A percentile compares a stretch with the other conserved stretches of the same genome.
phyloP scores from a whole-genome alignment of 2,113 vertebrate genomes.

The Chaetodon trifascialis region DNA sequence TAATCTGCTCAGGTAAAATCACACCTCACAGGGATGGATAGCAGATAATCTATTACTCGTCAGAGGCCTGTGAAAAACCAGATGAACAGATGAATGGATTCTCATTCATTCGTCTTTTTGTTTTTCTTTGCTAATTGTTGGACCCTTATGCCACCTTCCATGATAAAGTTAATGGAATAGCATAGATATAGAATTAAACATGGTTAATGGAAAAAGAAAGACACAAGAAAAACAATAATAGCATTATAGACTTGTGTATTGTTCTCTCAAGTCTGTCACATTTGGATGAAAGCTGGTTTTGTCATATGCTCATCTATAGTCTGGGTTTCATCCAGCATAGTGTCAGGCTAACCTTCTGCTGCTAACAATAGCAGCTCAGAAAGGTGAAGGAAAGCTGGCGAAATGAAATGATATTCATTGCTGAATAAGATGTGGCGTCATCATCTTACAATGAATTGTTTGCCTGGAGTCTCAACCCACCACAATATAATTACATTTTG shows the following conservation, averaged over 20 bases:
- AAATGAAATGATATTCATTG: slow-evolving; percentile 47
- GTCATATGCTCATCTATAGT: neutral
- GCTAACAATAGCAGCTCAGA: slow-evolving; percentile 24
- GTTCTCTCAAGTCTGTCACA: neutral
- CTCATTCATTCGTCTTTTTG: too few species aligned
- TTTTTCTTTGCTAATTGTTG: too few species aligned
- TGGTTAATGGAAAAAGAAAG: too few species aligned
- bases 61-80: too few species aligned
- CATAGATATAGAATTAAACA: too few species aligned
- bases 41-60: too few species aligned
- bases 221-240: neutral
- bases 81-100: too few species aligned
- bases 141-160: too few species aligned
- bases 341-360: slow-evolving; percentile 15
- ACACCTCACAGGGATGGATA: neutral
- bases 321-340: neutral
- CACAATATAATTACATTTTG: slow-evolving; percentile 37
- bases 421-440: slow-evolving; percentile 34
- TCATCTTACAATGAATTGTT: slow-evolving; percentile 43
- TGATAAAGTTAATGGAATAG: too few species aligned
- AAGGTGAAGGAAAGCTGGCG: slow-evolving; percentile 30
- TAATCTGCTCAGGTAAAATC: neutral
- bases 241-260: neutral
- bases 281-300: neutral
- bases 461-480: slow-evolving; percentile 16